Evolutionary conservation across 2,888 invertebrate species (phyloP).

Genomic region (Torymus texanus): DNA sequence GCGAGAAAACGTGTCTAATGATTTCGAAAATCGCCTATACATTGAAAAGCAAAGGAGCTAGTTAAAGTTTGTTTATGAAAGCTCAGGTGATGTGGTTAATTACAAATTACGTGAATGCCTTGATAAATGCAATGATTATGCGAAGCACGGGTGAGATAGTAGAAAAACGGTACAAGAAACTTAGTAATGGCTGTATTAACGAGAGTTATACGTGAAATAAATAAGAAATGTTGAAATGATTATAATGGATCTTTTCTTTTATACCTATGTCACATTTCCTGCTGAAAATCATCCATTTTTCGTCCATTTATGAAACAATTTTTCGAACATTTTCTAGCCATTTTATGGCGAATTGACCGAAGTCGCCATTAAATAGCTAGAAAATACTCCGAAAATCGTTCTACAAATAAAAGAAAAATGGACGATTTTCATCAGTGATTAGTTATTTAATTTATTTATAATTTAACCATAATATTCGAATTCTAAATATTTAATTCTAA

Average conservation of each 20-base stretch:
- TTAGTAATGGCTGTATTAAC: conserved; percentile 31
- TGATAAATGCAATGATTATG: conserved; percentile 30
- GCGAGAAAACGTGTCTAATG: not conserved
- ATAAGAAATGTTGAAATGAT: conserved; percentile 45
- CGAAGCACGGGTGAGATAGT: conserved; percentile 22
- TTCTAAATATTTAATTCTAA: too few species aligned
- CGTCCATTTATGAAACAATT: too few species aligned
- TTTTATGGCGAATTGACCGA: too few species aligned
- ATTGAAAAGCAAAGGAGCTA: conserved; percentile 7
- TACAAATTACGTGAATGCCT: conserved; percentile 39
- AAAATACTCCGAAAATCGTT: too few species aligned
- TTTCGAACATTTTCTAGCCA: too few species aligned
- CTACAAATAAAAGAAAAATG: too few species aligned
- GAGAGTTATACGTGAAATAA: conserved; percentile 44
- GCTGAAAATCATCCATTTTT: too few species aligned
- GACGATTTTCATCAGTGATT: too few species aligned
- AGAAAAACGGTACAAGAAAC: conserved; percentile 25
- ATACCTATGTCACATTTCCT: too few species aligned
- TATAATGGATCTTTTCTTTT: not conserved
- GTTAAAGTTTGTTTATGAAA: conserved; percentile 32
- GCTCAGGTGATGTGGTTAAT: conserved; percentile 22
- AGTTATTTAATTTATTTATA: too few species aligned
- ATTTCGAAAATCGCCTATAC: not conserved
- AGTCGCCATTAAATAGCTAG: too few species aligned
- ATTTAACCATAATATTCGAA: too few species aligned